Conservation (phyloP, 2,797 vertebrate genomes). For the Anableps anableps region DNA sequence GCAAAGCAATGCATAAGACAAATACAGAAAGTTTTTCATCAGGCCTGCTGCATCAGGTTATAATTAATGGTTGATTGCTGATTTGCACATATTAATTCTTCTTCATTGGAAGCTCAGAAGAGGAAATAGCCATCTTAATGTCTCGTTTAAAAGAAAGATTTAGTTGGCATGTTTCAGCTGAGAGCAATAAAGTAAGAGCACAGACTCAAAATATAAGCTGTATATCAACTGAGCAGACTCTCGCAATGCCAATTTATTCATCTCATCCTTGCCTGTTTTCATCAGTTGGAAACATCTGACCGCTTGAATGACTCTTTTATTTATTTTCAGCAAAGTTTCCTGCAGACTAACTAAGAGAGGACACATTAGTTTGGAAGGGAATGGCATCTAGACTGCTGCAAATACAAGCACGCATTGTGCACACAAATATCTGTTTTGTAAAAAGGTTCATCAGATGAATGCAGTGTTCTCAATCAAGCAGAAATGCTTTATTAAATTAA, state of each 20-base stretch:
- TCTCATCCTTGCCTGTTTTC: slow-evolving; percentile 5
- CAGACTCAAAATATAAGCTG: background rate
- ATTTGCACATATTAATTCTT: slow-evolving; percentile 10
- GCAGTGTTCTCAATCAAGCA: slow-evolving; percentile 7
- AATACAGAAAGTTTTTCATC: background rate
- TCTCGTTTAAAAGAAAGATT: slow-evolving; percentile 12
- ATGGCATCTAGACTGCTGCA: slow-evolving; percentile 5
- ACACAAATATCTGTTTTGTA: slow-evolving; percentile 2
- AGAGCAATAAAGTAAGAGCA: slow-evolving; percentile 19
- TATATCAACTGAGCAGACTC: slow-evolving; percentile 8
- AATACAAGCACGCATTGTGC: slow-evolving; percentile 30
- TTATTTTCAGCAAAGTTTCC: slow-evolving; percentile 10
- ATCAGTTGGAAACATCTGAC: slow-evolving; percentile 24
- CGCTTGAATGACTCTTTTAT: slow-evolving; percentile 39
- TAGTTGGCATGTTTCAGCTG: background rate
- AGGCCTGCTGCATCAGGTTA: background rate
- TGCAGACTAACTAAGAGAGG: slow-evolving; percentile 15
- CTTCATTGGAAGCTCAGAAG: slow-evolving; percentile 1
- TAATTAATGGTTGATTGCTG: background rate
- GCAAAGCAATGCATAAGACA: background rate
- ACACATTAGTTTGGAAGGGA: slow-evolving; percentile 6
- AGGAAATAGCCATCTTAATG: background rate
- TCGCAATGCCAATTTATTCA: background rate
- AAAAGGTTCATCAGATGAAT: slow-evolving; percentile 15
- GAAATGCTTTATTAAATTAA: slow-evolving; percentile 42